These are phyloP conservation scores for Cremastobaeus sp. DNA, from an alignment of 2,888 invertebrate species.

Conservation along the genomic window DNA sequence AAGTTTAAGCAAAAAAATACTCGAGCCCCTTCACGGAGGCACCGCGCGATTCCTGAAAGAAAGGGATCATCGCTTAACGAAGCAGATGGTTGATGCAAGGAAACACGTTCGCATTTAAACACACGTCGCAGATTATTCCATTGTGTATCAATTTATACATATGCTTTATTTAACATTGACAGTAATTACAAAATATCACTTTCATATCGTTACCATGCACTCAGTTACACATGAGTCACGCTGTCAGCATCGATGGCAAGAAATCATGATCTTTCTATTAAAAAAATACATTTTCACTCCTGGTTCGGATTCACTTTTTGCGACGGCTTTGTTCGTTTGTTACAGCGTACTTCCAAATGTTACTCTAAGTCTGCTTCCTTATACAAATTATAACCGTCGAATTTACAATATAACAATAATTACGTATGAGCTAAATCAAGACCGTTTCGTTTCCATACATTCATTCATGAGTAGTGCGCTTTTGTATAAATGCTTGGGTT, in stretches of 20 bases:
- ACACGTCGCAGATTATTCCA: constrained; percentile 39
- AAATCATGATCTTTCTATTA: constrained; percentile 31
- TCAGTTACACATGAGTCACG: not conserved
- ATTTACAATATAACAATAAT: no score
- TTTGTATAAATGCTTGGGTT: no score
- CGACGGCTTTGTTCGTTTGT: constrained; percentile 9
- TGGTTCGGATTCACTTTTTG: not conserved
- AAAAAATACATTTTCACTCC: constrained; percentile 17
- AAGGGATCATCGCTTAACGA: constrained; percentile 52
- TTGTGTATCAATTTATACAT: constrained; percentile 9
- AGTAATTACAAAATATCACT: constrained; percentile 49
- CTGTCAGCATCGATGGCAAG: constrained; percentile 25
- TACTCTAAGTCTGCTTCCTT: no score
- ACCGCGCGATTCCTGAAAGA: constrained; percentile 28
- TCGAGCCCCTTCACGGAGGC: constrained; percentile 36
- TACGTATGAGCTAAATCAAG: no score
- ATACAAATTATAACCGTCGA: no score
- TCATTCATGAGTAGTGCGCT: no score
- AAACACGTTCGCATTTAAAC: constrained; percentile 34
- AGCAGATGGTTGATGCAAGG: constrained; percentile 49
- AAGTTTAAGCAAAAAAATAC: constrained; percentile 65
- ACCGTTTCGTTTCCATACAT: no score
- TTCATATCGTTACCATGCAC: constrained; percentile 23
- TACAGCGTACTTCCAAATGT: no score
- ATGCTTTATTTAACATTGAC: constrained; percentile 40